These are phyloP conservation scores for Antheraea pernyi DNA, from an alignment of 1,140 invertebrate genomes.

Conservation along the genomic window DNA sequence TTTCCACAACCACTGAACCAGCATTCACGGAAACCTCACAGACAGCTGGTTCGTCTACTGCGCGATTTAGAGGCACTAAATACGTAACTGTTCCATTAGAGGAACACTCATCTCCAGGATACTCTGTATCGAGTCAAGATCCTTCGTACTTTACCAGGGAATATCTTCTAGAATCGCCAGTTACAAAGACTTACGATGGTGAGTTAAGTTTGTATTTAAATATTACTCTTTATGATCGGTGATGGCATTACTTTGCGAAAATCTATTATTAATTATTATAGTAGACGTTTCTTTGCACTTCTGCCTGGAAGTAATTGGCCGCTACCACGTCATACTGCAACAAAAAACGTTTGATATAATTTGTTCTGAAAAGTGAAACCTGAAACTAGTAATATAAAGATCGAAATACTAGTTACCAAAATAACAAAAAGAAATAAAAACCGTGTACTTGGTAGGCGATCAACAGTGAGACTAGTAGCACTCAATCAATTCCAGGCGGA, in stretches of 20 bases:
- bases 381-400: no score
- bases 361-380: no score
- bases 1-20: slow-evolving; percentile 10
- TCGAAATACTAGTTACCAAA: no score
- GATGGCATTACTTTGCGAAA: no score
- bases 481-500: no score
- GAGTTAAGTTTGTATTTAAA: slow-evolving; percentile 27
- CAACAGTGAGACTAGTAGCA: no score
- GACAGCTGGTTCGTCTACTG: background rate
- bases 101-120: slow-evolving; percentile 41
- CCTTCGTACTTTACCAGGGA: slow-evolving; percentile 71
- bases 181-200: slow-evolving; percentile 70
- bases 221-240: background rate
- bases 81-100: background rate
- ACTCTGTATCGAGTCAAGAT: slow-evolving; percentile 47
- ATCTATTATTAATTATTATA: background rate
- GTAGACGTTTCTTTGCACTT: no score
- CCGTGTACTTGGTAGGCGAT: no score
- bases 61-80: background rate
- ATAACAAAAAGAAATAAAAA: no score
- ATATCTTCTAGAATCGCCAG: slow-evolving; percentile 69
- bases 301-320: no score
- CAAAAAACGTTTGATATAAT: no score
- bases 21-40: background rate
- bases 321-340: no score